Evolutionary conservation across 2,888 invertebrate genomes (phyloP).

Genomic region (Frankliniella fusca): DNA sequence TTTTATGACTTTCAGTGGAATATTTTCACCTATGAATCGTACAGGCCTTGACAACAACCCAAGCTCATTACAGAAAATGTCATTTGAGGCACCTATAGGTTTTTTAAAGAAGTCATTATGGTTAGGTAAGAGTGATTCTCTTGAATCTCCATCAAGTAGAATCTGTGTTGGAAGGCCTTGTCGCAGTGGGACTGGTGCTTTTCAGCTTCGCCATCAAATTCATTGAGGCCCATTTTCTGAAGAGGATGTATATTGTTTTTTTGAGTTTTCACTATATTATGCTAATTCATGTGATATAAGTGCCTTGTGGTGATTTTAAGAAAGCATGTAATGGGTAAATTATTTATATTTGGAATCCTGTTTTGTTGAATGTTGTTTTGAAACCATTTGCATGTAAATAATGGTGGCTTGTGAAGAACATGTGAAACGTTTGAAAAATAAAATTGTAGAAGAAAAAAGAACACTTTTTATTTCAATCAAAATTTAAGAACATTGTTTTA

Average conservation of each 20-base stretch:
- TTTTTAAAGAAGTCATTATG: constrained; percentile 71
- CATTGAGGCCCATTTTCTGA: background rate
- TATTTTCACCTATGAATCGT: constrained; percentile 83
- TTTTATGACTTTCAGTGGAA: constrained; percentile 95
- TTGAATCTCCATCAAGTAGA: constrained; percentile 80
- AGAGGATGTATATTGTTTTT: background rate
- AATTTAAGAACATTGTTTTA: background rate
- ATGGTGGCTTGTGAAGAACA: background rate
- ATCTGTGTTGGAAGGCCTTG: constrained; percentile 82
- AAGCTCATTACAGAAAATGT: constrained; percentile 96
- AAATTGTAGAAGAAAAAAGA: background rate
- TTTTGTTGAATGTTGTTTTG: too few relatives aligned
- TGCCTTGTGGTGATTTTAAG: background rate
- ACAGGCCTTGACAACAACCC: constrained; percentile 85
- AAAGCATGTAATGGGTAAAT: background rate
- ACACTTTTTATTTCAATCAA: background rate
- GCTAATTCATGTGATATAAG: background rate
- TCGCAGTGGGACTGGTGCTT: constrained; percentile 76
- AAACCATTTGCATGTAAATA: too few relatives aligned
- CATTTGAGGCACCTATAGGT: constrained; percentile 87
- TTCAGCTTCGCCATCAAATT: constrained; percentile 46
- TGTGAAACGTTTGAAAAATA: background rate
- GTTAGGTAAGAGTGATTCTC: constrained; percentile 65
- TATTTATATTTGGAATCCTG: background rate
- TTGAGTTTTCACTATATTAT: background rate